phyloP scores from a whole-genome alignment of 2,888 invertebrate genomes.

The Minunthozetes semirufus region DNA sequence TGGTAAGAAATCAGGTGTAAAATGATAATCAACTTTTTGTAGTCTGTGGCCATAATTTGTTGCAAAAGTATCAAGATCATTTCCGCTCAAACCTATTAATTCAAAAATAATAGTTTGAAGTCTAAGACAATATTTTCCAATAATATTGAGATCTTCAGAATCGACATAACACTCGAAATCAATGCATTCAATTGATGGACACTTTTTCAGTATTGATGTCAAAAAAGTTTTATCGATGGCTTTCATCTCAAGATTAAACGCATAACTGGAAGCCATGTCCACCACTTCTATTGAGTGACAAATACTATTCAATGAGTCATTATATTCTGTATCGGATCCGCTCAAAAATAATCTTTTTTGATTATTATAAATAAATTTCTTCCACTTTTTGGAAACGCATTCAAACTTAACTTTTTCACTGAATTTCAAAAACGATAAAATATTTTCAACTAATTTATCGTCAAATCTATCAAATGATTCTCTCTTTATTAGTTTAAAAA shows the following conservation, averaged over 20 bases:
- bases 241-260: neutral
- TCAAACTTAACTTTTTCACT: neutral
- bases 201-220: neutral
- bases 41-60: neutral
- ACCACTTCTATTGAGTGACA: neutral
- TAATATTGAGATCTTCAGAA: neutral
- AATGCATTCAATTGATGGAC: neutral
- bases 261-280: neutral
- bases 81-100: neutral
- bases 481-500: no score
- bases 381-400: neutral
- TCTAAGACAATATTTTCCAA: neutral
- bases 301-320: neutral
- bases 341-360: neutral
- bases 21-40: neutral
- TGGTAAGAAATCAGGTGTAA: neutral
- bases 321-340: neutral
- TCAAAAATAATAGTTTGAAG: neutral
- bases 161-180: neutral
- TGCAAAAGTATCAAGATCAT: neutral
- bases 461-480: neutral
- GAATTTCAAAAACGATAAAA: constrained; percentile 5
- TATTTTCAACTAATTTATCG: neutral
- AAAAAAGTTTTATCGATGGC: neutral
- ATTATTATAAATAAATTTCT: neutral